phyloP scores from a whole-genome alignment of 1,140 invertebrate species.

The Parapsyche elsis region DNA sequence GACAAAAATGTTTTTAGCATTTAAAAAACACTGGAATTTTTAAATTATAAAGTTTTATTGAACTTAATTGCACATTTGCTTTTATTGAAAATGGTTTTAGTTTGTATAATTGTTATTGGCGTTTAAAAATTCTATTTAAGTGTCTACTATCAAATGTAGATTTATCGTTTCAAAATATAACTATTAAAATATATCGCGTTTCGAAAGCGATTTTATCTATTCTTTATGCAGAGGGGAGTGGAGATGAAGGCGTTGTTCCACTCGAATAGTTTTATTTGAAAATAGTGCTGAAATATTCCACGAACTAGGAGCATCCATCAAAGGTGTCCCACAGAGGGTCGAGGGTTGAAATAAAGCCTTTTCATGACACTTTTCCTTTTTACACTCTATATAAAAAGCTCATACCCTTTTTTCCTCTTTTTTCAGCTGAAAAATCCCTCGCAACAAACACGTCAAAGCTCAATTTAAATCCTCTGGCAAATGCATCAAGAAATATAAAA shows the following conservation, averaged over 20 bases:
- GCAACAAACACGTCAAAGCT: not conserved
- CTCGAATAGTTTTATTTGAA: constrained; percentile 35
- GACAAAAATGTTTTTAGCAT: too few relatives aligned
- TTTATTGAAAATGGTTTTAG: too few relatives aligned
- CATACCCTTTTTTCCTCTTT: constrained; percentile 9
- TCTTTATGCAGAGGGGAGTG: too few relatives aligned
- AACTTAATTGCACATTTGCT: too few relatives aligned
- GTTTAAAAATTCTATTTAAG: not conserved
- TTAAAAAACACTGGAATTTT: too few relatives aligned
- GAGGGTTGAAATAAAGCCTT: constrained; percentile 39
- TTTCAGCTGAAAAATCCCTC: constrained; percentile 7
- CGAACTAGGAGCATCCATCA: constrained; percentile 50
- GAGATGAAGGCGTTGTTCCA: constrained; percentile 23
- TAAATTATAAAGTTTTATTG: too few relatives aligned
- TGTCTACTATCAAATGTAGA: not conserved
- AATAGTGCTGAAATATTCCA: constrained; percentile 47
- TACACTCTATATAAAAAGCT: constrained; percentile 9
- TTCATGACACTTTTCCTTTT: constrained; percentile 27
- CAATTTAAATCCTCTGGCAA: constrained; percentile 1
- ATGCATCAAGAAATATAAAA: too few relatives aligned
- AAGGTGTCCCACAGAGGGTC: constrained; percentile 43
- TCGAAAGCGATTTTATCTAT: too few relatives aligned
- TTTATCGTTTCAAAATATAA: not conserved
- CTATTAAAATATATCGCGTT: not conserved
- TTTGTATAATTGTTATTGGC: too few relatives aligned